Conservation (phyloP, 2,797 vertebrate species). For the Adelosebastes latens region DNA sequence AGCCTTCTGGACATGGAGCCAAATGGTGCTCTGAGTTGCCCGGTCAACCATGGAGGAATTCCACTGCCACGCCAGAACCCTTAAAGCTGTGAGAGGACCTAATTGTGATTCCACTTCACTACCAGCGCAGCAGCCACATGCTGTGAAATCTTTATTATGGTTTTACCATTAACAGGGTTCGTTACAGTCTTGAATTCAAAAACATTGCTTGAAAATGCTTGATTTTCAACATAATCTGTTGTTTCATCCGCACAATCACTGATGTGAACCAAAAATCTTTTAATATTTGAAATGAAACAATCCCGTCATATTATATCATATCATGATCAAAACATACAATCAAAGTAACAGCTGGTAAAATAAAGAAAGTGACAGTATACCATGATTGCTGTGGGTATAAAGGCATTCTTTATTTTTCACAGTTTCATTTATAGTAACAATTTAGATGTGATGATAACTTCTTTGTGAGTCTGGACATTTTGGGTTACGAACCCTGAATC, state of each 20-base stretch:
- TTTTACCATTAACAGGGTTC: background rate
- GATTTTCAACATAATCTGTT: background rate
- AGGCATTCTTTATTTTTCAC: background rate
- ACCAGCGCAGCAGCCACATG: background rate
- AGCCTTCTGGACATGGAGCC: slow-evolving; percentile 58
- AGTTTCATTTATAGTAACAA: background rate
- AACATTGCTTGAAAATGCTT: background rate
- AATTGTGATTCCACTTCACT: background rate
- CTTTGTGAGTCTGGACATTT: background rate
- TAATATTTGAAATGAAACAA: background rate
- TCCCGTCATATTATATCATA: too few species aligned
- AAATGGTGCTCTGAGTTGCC: slow-evolving; percentile 43
- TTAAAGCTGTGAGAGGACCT: background rate
- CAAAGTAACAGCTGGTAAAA: too few species aligned
- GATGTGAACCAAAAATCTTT: background rate
- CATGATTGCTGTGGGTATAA: too few species aligned
- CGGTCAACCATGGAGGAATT: slow-evolving; percentile 49
- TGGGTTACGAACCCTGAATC: background rate
- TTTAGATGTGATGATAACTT: background rate
- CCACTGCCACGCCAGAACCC: slow-evolving; percentile 24
- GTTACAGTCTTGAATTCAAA: background rate
- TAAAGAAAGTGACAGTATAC: too few species aligned
- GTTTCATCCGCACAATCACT: background rate
- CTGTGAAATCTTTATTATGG: background rate
- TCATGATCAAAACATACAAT: too few species aligned